These are phyloP conservation scores for Lithodes maja DNA, from an alignment of 2,888 invertebrate genomes.

Conservation along the genomic window DNA sequence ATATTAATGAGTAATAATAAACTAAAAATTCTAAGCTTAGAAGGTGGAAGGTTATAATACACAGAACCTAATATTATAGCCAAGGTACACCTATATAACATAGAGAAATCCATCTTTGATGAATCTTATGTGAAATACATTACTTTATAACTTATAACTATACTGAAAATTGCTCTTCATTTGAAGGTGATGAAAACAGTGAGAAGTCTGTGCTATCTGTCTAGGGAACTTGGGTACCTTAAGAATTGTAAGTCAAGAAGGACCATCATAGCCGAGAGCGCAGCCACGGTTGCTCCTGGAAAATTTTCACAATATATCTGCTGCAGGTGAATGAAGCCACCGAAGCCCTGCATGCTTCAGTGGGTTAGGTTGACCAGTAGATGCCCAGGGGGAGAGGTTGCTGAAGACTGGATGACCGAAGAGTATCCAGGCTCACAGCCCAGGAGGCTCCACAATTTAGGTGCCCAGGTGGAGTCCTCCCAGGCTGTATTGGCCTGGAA, in stretches of 20 bases:
- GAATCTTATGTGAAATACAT: too few relatives aligned
- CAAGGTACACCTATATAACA: too few relatives aligned
- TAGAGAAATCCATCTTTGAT: too few relatives aligned
- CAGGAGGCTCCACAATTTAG: constrained; percentile 2
- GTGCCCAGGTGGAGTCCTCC: constrained; percentile 10
- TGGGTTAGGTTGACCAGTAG: neutral
- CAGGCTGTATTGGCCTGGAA: neutral
- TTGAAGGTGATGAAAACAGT: neutral
- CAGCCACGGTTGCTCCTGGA: constrained; percentile 31
- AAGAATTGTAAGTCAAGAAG: constrained; percentile 29
- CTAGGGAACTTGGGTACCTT: constrained; percentile 60
- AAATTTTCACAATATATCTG: constrained; percentile 33
- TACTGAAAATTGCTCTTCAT: neutral
- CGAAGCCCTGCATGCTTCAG: neutral
- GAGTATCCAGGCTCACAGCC: neutral
- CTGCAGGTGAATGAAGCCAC: neutral
- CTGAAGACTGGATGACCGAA: neutral
- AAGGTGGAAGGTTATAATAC: too few relatives aligned
- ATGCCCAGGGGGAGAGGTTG: neutral
- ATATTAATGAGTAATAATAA: too few relatives aligned
- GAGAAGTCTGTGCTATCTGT: constrained; percentile 2
- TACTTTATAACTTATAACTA: neutral
- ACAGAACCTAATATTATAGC: too few relatives aligned
- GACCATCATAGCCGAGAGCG: constrained; percentile 50
- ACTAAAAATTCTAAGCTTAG: too few relatives aligned